These are phyloP conservation scores for Pegoplata infirma DNA, from an alignment of 2,888 invertebrate species.

Conservation along the genomic window DNA sequence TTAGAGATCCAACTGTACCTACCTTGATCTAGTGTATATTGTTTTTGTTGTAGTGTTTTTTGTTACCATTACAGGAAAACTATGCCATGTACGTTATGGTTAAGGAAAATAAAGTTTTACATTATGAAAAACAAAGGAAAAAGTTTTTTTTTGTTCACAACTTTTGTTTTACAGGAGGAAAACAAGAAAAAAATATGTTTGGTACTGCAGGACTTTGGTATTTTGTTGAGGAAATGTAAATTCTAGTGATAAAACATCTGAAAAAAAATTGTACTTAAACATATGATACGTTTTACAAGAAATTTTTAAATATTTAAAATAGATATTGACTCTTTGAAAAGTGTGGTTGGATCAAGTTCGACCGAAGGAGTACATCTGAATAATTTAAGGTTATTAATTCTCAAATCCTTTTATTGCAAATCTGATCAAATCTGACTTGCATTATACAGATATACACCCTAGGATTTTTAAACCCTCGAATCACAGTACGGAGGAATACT, in stretches of 20 bases:
- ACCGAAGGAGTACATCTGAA: too few relatives aligned
- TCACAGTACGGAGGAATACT: too few relatives aligned
- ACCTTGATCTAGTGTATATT: background rate
- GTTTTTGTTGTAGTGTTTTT: background rate
- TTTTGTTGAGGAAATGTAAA: conserved; percentile 32
- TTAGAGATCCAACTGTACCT: background rate
- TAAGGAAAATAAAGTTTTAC: conserved; percentile 23
- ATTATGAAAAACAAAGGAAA: conserved; percentile 28
- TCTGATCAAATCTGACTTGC: too few relatives aligned
- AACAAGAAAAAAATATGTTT: background rate
- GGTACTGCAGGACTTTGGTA: conserved; percentile 33
- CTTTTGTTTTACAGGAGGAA: background rate
- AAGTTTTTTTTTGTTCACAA: conserved; percentile 28
- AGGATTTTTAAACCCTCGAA: too few relatives aligned
- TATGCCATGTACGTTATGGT: background rate
- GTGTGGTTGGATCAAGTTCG: too few relatives aligned
- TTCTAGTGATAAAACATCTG: too few relatives aligned
- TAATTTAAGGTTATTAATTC: too few relatives aligned
- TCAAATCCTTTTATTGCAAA: too few relatives aligned
- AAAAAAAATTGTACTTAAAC: background rate
- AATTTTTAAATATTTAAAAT: too few relatives aligned
- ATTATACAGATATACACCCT: too few relatives aligned
- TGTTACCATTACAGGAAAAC: conserved; percentile 13
- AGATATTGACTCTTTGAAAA: too few relatives aligned
- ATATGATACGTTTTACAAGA: too few relatives aligned